Base-by-base conservation (phyloP, 2,888 invertebrate species). In the Allophyes oxyacanthae region DNA sequence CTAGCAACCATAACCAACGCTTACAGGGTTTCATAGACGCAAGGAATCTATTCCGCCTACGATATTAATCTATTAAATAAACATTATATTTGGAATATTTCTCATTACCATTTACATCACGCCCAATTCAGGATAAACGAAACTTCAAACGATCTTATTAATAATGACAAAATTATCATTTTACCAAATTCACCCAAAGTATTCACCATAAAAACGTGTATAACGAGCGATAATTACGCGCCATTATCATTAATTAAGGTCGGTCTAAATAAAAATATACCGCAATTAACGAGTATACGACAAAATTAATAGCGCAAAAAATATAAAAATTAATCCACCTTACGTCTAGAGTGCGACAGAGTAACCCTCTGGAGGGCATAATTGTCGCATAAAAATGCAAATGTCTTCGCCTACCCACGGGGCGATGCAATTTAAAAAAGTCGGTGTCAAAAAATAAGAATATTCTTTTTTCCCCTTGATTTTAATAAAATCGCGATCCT, bases 331-430 rank as follows among this genome's bases (percentile, higher is more conserved):
- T 59, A 69, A 75, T 78, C 69, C 58, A 55, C 57, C 15, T 61
- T 59, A 57, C 58, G 52, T 63, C 45, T 62, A 59, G 58, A 59
- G 69, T 53, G 34, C 26, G 34, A 10, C 49, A 51, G 41, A 45
- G 40, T 51, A 46, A 34, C 66, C 72, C 72, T 56, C 64, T 56
- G 57, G 52, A 56, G 56, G 36, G 44, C 72, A 78, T 82, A 79
- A 84, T 83, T 83, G 79, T 71, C 63, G 72, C 74, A 82, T 82
- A 78, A 83, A 84, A 82, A 83, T 84, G 84, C 82, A 82, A 84
- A 84, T 83, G 56, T 54, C 74, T 68, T 46, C 70, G 58, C 50
- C 61, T 53, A 56, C 55, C 68, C 34, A 44, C 56, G 10, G 34
- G 43, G 56, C 40, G 55, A 51, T 75, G 73, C 76, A 74, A 77